These are phyloP conservation scores for Hydrolagus affinis DNA, from an alignment of 2,113 vertebrate species.

Conservation along the genomic window DNA sequence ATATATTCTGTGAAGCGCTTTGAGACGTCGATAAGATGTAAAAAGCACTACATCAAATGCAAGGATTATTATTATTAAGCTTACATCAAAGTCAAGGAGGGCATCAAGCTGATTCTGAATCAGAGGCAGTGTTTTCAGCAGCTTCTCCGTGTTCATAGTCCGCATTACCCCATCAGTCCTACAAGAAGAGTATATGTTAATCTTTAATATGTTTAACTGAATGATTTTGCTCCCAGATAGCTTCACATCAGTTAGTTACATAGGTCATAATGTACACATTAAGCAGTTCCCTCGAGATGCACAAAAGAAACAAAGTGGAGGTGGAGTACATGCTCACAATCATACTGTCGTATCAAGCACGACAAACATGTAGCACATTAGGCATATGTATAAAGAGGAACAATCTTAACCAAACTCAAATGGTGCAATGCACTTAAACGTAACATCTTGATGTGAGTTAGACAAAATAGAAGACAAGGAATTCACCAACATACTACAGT, in stretches of 20 bases:
- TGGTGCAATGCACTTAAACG: neutral
- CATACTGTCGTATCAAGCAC: neutral
- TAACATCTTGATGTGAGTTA: neutral
- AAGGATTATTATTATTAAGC: no score
- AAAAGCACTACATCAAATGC: no score
- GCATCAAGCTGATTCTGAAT: constrained; percentile 91
- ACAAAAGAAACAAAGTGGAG: neutral
- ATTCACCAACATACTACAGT: no score
- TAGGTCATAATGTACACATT: neutral
- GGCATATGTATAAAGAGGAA: neutral
- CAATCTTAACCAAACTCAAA: neutral
- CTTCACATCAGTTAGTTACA: neutral
- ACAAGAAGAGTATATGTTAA: constrained; percentile 24
- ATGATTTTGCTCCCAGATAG: neutral
- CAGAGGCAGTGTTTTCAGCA: constrained; percentile 84
- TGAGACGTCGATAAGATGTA: no score
- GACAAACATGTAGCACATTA: neutral
- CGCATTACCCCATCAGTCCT: constrained; percentile 84
- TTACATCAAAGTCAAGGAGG: constrained; percentile 89
- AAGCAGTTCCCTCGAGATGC: neutral
- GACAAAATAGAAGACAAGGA: no score
- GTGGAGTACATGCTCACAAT: neutral
- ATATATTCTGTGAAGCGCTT: no score
- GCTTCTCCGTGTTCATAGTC: constrained; percentile 81
- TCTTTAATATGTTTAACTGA: neutral